Evolutionary conservation across 2,797 vertebrate species (phyloP).

Genomic region (Lateolabrax maculatus): DNA sequence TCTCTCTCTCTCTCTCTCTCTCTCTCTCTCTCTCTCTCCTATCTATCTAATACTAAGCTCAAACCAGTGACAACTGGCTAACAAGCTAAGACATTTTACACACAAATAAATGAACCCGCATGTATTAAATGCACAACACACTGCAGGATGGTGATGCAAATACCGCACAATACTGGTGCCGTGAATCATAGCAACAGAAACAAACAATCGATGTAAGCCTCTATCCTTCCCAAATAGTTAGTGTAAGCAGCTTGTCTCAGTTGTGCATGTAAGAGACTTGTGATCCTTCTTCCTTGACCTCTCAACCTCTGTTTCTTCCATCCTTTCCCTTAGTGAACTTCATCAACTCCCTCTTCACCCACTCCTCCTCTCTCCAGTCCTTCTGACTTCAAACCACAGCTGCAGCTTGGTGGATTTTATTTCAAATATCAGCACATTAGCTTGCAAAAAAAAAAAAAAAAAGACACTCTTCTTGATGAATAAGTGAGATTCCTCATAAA

Average conservation of each 20-base stretch:
- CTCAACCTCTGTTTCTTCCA: slow-evolving; percentile 6
- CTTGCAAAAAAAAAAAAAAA: slow-evolving; percentile 12
- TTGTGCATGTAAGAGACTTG: slow-evolving; percentile 55
- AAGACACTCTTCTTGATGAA: slow-evolving; percentile 14
- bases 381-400: slow-evolving; percentile 16
- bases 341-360: slow-evolving; percentile 19
- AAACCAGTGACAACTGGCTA: slow-evolving; percentile 51
- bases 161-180: slow-evolving; percentile 20
- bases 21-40: slow-evolving; percentile 1
- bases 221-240: slow-evolving; percentile 42
- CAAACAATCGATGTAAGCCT: slow-evolving; percentile 11
- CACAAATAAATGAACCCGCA: slow-evolving; percentile 40
- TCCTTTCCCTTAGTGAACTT: slow-evolving; percentile 2
- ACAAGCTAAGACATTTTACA: slow-evolving; percentile 47
- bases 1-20: slow-evolving; percentile 22
- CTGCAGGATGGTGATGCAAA: slow-evolving; percentile 53
- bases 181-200: slow-evolving; percentile 57
- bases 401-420: not conserved
- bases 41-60: slow-evolving; percentile 41
- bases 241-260: slow-evolving; percentile 65
- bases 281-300: slow-evolving; percentile 30
- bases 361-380: slow-evolving; percentile 14
- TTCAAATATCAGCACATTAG: slow-evolving; percentile 10
- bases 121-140: slow-evolving; percentile 47
- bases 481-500: slow-evolving; percentile 19